Percentiles rank a stretch among this genome's conserved stretches.
These are phyloP conservation scores for Temnothorax rugatulus DNA, from an alignment of 2,888 invertebrate species.

Conservation along the genomic window DNA sequence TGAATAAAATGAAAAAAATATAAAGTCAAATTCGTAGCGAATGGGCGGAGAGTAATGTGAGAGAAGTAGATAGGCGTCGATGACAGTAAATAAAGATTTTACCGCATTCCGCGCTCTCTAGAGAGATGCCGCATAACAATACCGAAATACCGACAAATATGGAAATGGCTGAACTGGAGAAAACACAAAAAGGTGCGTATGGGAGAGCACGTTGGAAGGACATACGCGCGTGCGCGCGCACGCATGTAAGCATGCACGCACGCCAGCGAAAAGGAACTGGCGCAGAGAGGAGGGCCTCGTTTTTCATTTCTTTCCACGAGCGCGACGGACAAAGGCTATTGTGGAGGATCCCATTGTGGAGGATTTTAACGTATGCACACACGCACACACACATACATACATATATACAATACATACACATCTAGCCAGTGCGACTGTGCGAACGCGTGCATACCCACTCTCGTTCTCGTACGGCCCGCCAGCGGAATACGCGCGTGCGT, in stretches of 20 bases:
- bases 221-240: not conserved
- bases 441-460: constrained; percentile 18
- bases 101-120: not conserved
- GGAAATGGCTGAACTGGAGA: constrained; percentile 20
- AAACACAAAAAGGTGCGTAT: constrained; percentile 11
- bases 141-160: constrained; percentile 17
- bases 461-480: constrained; percentile 30
- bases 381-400: constrained; percentile 69
- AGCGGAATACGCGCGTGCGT: constrained; percentile 15
- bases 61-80: not conserved
- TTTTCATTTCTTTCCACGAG: constrained; percentile 82
- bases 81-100: not conserved
- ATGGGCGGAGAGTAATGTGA: not conserved
- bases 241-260: constrained; percentile 11
- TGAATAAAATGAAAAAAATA: not conserved
- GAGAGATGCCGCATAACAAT: not conserved
- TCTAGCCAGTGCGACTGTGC: constrained; percentile 41
- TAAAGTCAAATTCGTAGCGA: not conserved
- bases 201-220: constrained; percentile 23
- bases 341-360: constrained; percentile 82
- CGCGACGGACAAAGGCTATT: constrained; percentile 83
- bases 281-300: constrained; percentile 70
- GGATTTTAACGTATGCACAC: constrained; percentile 81
- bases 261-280: constrained; percentile 39
- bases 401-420: constrained; percentile 53